Evolutionary conservation across 2,888 invertebrate genomes (phyloP).

Genomic region (Prenolepis imparis): DNA sequence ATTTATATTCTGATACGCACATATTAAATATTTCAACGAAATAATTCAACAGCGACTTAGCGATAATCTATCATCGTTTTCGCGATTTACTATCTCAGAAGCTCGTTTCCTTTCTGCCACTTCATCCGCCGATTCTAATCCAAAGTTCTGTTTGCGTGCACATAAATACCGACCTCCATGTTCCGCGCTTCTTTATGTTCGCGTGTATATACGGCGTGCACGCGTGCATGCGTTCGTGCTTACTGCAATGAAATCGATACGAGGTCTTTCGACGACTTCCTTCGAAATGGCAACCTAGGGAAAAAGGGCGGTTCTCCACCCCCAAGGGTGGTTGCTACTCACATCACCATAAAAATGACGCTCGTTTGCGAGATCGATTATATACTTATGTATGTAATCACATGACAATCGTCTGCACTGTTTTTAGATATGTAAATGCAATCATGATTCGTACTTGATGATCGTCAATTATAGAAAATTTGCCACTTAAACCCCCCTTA

Average conservation of each 20-base stretch:
- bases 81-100: slow-evolving; percentile 21
- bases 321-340: neutral
- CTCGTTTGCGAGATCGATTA: neutral
- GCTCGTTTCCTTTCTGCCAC: slow-evolving; percentile 58
- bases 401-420: neutral
- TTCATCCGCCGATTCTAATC: slow-evolving; percentile 62
- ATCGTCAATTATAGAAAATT: slow-evolving; percentile 13
- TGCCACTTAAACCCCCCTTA: neutral
- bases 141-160: slow-evolving; percentile 62
- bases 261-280: slow-evolving; percentile 61
- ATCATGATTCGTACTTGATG: neutral
- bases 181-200: slow-evolving; percentile 5
- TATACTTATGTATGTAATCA: neutral
- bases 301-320: neutral
- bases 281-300: slow-evolving; percentile 39
- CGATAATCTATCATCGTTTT: slow-evolving; percentile 4
- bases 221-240: slow-evolving; percentile 51
- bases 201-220: slow-evolving; percentile 31
- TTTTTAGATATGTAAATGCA: neutral
- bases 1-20: neutral
- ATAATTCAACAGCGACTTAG: neutral
- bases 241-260: slow-evolving; percentile 73
- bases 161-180: slow-evolving; percentile 64
- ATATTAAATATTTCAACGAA: neutral
- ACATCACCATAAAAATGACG: neutral